phyloP scores from a whole-genome alignment of 2,113 vertebrate species.

The Raja brachyura region DNA sequence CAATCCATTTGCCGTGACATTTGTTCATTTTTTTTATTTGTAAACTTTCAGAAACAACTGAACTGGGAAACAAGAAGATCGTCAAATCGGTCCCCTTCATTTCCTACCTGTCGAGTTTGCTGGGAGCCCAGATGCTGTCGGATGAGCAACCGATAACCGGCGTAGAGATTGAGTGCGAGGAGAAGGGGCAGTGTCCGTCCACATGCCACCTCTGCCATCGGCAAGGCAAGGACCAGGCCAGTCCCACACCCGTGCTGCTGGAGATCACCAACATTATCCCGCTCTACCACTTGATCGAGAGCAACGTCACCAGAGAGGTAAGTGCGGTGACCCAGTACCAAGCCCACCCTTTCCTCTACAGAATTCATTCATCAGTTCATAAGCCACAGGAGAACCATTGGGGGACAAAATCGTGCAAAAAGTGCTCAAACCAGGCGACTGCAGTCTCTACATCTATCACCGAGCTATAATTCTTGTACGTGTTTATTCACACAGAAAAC shows the following conservation, averaged over 20 bases:
- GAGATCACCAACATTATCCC: constrained; percentile 84
- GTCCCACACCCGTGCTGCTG: constrained; percentile 80
- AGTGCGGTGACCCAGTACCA: constrained; percentile 41
- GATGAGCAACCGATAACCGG: constrained; percentile 83
- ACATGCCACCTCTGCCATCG: constrained; percentile 87
- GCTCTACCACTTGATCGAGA: constrained; percentile 85
- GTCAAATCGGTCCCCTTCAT: constrained; percentile 92
- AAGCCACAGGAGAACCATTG: too few species aligned
- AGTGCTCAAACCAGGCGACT: too few species aligned
- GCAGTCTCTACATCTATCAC: too few species aligned
- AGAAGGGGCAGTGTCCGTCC: constrained; percentile 83
- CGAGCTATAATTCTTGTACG: too few species aligned
- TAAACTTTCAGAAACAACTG: constrained; percentile 73
- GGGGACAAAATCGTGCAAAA: too few species aligned
- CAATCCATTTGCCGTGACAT: not conserved
- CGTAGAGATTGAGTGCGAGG: constrained; percentile 89
- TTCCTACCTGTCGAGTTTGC: constrained; percentile 84
- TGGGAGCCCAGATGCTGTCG: constrained; percentile 84
- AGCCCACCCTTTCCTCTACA: not conserved
- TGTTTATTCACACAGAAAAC: too few species aligned
- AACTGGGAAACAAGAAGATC: constrained; percentile 84
- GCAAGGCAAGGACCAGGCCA: constrained; percentile 75
- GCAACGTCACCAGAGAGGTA: constrained; percentile 92
- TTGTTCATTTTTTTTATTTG: not conserved
- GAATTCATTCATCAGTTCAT: too few species aligned